These are phyloP conservation scores for Vulpes ferrilata DNA, from an alignment of 2,113 vertebrate genomes.

Conservation along the genomic window DNA sequence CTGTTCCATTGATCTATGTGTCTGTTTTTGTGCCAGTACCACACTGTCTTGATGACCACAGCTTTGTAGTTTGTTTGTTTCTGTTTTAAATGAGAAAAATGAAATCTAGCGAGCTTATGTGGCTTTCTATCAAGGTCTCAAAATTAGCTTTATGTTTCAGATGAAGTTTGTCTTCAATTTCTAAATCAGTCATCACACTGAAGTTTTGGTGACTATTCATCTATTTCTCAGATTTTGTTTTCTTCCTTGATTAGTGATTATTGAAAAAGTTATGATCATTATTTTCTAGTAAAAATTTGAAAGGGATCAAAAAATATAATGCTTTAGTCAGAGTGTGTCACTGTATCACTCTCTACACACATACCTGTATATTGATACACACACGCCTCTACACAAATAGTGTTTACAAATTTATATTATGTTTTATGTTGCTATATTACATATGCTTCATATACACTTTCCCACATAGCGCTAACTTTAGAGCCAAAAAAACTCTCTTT, in stretches of 20 bases:
- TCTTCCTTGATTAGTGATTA: background rate
- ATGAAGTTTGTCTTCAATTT: constrained; percentile 25
- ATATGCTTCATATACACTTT: background rate
- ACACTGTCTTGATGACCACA: no score
- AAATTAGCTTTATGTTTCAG: constrained; percentile 23
- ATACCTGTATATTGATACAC: background rate
- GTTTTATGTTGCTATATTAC: background rate
- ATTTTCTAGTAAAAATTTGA: constrained; percentile 44
- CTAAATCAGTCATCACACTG: background rate
- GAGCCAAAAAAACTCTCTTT: background rate
- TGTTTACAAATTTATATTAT: background rate
- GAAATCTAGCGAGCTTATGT: background rate
- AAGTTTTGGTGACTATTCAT: background rate
- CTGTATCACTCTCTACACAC: background rate
- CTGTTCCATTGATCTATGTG: no score
- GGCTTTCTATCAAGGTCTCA: background rate
- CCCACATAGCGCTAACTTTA: background rate
- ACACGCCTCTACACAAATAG: background rate
- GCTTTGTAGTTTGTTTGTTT: background rate
- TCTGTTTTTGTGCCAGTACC: no score
- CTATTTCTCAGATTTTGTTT: background rate
- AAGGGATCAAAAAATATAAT: background rate
- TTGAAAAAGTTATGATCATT: background rate
- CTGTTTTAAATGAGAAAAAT: constrained; percentile 25
- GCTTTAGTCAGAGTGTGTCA: background rate